Percentiles rank a stretch among this genome's conserved stretches.
Evolutionary conservation across 2,888 invertebrate species (phyloP).

Genomic region (Lissocephala sabroskyi): DNA sequence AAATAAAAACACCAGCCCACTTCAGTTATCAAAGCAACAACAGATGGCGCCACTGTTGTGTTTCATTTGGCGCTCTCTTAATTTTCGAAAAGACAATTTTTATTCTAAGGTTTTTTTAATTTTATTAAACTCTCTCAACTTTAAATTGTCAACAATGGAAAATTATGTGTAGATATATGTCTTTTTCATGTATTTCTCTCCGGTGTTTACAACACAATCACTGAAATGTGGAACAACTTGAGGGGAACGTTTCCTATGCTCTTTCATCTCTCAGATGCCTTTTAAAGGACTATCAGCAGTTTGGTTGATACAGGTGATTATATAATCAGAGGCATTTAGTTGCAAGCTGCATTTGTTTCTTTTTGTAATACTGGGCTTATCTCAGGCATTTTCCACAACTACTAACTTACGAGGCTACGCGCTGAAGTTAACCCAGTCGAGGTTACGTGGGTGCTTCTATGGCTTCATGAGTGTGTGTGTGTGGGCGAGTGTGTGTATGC

Average conservation of each 20-base stretch:
- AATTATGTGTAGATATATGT: slow-evolving; percentile 47
- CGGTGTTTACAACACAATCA: slow-evolving; percentile 63
- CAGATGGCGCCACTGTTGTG: no score
- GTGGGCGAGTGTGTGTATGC: background rate
- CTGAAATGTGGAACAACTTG: slow-evolving; percentile 51
- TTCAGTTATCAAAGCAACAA: no score
- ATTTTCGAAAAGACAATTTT: no score
- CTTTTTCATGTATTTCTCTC: slow-evolving; percentile 56
- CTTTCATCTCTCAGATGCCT: background rate
- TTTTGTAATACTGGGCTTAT: slow-evolving; percentile 38
- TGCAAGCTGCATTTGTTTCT: background rate
- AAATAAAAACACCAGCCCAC: no score
- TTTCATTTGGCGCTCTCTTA: no score
- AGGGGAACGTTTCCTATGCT: background rate
- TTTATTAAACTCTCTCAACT: slow-evolving; percentile 28
- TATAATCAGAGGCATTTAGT: slow-evolving; percentile 28
- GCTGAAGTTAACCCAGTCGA: slow-evolving; percentile 12
- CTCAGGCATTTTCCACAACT: slow-evolving; percentile 35
- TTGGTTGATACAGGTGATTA: slow-evolving; percentile 10
- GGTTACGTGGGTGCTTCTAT: slow-evolving; percentile 9
- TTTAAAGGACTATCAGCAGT: slow-evolving; percentile 6
- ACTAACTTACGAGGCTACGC: slow-evolving; percentile 31
- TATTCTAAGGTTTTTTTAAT: background rate
- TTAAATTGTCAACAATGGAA: slow-evolving; percentile 16
- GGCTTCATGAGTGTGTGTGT: slow-evolving; percentile 10